Base-by-base conservation (phyloP, 2,797 vertebrate species). In the Pelobates cultripes region DNA sequence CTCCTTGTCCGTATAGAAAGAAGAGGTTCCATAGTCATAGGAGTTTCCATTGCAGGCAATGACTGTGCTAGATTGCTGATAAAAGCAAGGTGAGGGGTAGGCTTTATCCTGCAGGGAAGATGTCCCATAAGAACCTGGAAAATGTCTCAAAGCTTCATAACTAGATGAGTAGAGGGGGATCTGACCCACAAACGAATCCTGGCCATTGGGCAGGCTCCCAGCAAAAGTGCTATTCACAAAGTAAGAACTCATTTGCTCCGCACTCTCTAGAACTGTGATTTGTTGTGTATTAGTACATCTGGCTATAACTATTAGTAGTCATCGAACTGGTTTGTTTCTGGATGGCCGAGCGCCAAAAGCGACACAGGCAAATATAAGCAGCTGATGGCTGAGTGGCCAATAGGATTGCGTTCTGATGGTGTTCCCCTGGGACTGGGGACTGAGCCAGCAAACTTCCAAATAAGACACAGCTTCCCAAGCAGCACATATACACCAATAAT, bases 351-450 rank as follows among this genome's bases (percentile, higher is more conserved):
- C 92, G 93, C 93, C 94, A 94, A 94, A 94, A 94, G 91, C 91
- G 91, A 94, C 94, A 95, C 91, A 92, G 91, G 90, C 92, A 88
- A 87, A 94, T 92, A 89, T 89, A 90, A 95, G 93, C 95, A 96
- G 95, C 95, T 96, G 95, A 96, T 95, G 93, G 94, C 89, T 90
- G 90, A 87, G 88, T 90, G 92, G 89, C 96, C 96, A 97, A 96
- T 97, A 93, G 94, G 92, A 93, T 89, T 76, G 90, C 94, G 94
- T 88, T 93, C 94, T 91, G 93, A 94, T 93, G 93, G 91, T 88
- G 89, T 90, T 92, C 93, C 93, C 93, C 88, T 87, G 93, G 91
- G 93, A 93, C 87, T 89, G 85, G 88, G 88, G 94, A 94, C 94
- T 94, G 93, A 94, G 94, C 93, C 94, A 93, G 93, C 89, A 93